Percentiles rank a stretch among this genome's conserved stretches.
Evolutionary conservation across 2,888 invertebrate genomes (phyloP).

Genomic region (Cosmia pyralina): DNA sequence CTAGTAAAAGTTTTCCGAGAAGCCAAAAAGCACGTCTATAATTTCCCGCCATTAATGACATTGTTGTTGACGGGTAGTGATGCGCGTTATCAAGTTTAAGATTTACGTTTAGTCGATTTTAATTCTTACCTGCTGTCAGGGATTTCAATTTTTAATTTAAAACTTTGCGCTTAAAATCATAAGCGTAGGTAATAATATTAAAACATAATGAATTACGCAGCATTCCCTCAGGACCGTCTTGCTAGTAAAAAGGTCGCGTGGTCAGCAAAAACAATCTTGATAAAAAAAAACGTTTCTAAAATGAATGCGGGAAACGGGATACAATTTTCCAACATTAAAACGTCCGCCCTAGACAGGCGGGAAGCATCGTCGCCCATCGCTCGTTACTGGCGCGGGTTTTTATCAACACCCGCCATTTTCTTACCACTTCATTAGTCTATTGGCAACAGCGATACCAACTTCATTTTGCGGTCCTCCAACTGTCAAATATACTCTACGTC

Average conservation of each 20-base stretch:
- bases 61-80: neutral
- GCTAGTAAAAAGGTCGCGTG: neutral
- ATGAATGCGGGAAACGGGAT: conserved; percentile 6
- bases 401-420: conserved; percentile 55
- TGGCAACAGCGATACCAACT: conserved; percentile 43
- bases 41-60: conserved; percentile 10
- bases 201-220: neutral
- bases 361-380: conserved; percentile 42
- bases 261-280: neutral
- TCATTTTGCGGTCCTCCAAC: conserved; percentile 4
- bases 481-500: neutral
- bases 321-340: conserved; percentile 37
- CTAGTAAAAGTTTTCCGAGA: too few relatives aligned
- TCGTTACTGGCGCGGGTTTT: conserved; percentile 57
- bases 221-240: neutral
- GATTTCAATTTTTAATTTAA: neutral
- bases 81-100: neutral
- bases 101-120: conserved; percentile 1
- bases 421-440: conserved; percentile 64
- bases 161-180: neutral
- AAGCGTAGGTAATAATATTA: neutral
- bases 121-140: neutral
- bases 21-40: too few relatives aligned
- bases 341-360: conserved; percentile 42
- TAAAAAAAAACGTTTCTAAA: conserved; percentile 1